Evolutionary conservation across 2,797 vertebrate genomes (phyloP), one percentile per base, ranked within the genome.

Genomic region (Botia almorhae): DNA sequence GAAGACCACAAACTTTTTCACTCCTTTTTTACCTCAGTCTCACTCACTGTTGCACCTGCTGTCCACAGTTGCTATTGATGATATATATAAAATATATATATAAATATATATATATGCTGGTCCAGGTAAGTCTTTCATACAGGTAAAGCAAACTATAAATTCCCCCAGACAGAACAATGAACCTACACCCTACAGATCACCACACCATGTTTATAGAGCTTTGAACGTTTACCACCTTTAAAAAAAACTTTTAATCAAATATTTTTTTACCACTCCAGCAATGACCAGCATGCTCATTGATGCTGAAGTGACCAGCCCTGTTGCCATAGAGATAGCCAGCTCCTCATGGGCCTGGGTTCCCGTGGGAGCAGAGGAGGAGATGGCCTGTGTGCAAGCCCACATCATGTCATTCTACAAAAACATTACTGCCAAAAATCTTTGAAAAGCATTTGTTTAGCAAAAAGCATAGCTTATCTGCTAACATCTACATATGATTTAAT

Each of bases 31-130:
- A 26, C 23, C 23, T 26, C 23, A 26, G 4, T 17, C 61, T 53
- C n/a, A 95, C 95, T 94, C 85, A 98, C 97, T 95, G 96, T 71
- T 94, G 94, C 74, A 97, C 96, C 91, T 98, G 96, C 84, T 97
- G 96, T 88, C 96, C 95, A 87, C 96, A 97, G 85, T 95, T 93
- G 4, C 94, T 92, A 7, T 96, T 95, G 0, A 94, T 93, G 70
- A 96, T 85, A 43, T 91, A 26, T 26, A 26, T 26, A 26, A 26
- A 26, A 26, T 26, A 26, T 26, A 26, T 26, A 26, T 26, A 26
- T 26, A 26, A 26, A 26, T n/a, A n/a, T n/a, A n/a, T n/a, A n/a
- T n/a, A 95, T 80, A 88, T 91, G 0, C 94, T 93, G 0, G 95
- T 98, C 96, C 97, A 98, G 0, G 92, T 95, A 46, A 97, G 90